A percentile compares a stretch with the other conserved stretches of the same genome.
Conservation (phyloP, 2,113 vertebrate species). For the Silurus glanis region DNA sequence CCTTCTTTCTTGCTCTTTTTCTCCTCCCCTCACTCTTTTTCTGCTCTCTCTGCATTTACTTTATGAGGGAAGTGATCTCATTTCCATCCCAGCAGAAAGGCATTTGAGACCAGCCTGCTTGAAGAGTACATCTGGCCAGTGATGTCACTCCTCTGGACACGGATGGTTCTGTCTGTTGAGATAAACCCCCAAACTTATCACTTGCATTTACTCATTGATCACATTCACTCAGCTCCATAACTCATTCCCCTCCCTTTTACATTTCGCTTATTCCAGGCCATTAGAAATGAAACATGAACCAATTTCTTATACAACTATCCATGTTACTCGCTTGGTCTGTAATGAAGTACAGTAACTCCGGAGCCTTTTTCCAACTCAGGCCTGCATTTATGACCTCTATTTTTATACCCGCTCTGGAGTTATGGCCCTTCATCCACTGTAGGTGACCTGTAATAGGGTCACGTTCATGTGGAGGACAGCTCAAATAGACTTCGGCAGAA, state of each 20-base stretch:
- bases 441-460: conserved; percentile 43
- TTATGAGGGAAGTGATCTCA: conserved; percentile 73
- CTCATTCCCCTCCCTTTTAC: background rate
- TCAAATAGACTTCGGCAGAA: conserved; percentile 16
- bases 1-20: background rate
- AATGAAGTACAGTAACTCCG: conserved; percentile 20
- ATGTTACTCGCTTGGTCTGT: conserved; percentile 10
- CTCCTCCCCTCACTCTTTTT: conserved; percentile 8
- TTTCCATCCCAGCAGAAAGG: conserved; percentile 63
- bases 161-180: conserved; percentile 31
- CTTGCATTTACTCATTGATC: conserved; percentile 36
- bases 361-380: background rate
- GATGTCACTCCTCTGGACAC: conserved; percentile 65
- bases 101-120: conserved; percentile 59
- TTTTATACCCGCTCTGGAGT: conserved; percentile 43
- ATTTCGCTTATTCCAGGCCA: background rate
- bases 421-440: conserved; percentile 23
- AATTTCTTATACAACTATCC: conserved; percentile 15
- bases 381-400: conserved; percentile 55
- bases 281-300: conserved; percentile 30
- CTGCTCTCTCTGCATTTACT: conserved; percentile 41
- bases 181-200: conserved; percentile 48
- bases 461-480: conserved; percentile 17
- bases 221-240: conserved; percentile 3
- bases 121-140: conserved; percentile 59